These are phyloP conservation scores for Trichogramma pretiosum DNA, from an alignment of 1,140 invertebrate species.

Conservation along the genomic window DNA sequence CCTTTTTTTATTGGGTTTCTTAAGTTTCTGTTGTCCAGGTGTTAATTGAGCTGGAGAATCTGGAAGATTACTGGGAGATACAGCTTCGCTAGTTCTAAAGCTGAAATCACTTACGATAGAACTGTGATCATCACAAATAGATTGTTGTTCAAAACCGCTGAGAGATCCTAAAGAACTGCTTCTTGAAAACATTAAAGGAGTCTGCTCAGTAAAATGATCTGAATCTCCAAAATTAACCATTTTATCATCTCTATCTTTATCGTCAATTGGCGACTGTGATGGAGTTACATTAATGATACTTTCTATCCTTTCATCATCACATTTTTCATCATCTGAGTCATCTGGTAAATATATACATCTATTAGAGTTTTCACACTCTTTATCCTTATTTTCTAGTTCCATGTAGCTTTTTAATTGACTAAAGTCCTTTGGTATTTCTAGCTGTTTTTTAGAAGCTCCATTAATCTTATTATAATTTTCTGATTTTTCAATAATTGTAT, in stretches of 20 bases:
- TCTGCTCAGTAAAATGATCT: constrained; percentile 71
- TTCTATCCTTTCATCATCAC: constrained; percentile 14
- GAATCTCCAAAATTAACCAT: constrained; percentile 56
- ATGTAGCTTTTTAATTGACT: constrained; percentile 12
- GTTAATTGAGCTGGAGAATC: constrained; percentile 85
- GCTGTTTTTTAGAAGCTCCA: neutral
- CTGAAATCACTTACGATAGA: constrained; percentile 88
- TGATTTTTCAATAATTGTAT: constrained; percentile 1
- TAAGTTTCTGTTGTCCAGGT: constrained; percentile 30
- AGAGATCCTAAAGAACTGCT: constrained; percentile 84
- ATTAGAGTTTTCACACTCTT: constrained; percentile 17
- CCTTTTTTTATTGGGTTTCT: constrained; percentile 5
- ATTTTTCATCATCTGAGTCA: constrained; percentile 13
- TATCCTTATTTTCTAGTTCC: constrained; percentile 16
- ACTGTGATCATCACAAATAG: constrained; percentile 72
- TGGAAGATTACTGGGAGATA: constrained; percentile 89
- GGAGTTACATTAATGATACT: constrained; percentile 18
- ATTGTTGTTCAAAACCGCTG: constrained; percentile 74
- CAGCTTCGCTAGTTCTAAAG: constrained; percentile 80
- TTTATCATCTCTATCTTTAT: constrained; percentile 35
- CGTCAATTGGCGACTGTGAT: constrained; percentile 16
- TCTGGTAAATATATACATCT: constrained; percentile 12
- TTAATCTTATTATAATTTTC: neutral
- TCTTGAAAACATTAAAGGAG: constrained; percentile 90
- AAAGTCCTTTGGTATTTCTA: constrained; percentile 7